Evolutionary conservation across 1,140 invertebrate genomes (phyloP).

Genomic region (Macrobrachium rosenbergii): DNA sequence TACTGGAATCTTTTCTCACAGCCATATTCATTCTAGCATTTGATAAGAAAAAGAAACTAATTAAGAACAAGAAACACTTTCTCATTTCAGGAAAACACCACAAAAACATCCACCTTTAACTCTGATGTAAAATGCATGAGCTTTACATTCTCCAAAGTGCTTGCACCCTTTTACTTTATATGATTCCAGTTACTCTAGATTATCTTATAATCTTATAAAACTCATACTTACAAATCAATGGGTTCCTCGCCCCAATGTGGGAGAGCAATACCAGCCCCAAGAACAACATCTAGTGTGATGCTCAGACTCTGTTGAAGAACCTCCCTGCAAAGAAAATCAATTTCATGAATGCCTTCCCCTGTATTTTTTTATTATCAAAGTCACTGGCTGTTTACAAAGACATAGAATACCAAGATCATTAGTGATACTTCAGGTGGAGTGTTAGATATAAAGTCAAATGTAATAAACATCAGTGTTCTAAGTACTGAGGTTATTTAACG

Average conservation of each 20-base stretch:
- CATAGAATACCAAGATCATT: no score
- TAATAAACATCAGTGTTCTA: no score
- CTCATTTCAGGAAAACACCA: neutral
- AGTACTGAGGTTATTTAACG: no score
- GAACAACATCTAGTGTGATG: slow-evolving; percentile 46
- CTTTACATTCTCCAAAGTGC: no score
- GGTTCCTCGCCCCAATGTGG: slow-evolving; percentile 53
- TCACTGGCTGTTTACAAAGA: no score
- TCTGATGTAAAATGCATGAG: no score
- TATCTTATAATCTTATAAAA: neutral
- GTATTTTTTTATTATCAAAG: neutral
- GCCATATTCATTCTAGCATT: slow-evolving; percentile 25
- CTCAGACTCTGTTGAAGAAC: slow-evolving; percentile 53
- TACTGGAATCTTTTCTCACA: slow-evolving; percentile 43
- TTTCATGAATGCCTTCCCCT: neutral
- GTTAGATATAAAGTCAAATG: no score
- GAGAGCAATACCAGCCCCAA: slow-evolving; percentile 52
- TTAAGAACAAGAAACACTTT: neutral
- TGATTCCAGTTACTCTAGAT: no score
- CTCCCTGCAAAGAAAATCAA: slow-evolving; percentile 44
- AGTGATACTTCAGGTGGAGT: no score
- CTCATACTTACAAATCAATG: slow-evolving; percentile 50
- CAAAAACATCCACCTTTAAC: no score
- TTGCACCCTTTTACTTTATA: no score
- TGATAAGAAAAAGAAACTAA: slow-evolving; percentile 4